These are phyloP conservation scores for Epinephelus malabaricus DNA, from an alignment of 2,797 vertebrate genomes.

Conservation along the genomic window DNA sequence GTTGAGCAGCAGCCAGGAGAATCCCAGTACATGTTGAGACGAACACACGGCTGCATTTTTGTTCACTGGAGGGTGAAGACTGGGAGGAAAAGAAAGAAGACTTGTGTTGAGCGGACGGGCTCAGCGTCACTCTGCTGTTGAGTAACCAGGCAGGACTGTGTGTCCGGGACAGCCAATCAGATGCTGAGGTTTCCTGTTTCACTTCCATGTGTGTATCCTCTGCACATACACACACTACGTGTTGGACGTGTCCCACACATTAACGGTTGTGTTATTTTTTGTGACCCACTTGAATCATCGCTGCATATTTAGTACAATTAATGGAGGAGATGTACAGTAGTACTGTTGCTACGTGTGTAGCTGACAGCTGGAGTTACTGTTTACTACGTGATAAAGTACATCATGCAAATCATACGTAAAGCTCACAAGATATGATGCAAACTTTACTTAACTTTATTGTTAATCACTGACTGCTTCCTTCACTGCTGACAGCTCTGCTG, in stretches of 20 bases:
- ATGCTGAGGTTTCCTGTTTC: conserved; percentile 43
- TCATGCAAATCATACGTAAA: background rate
- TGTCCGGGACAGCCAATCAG: conserved; percentile 48
- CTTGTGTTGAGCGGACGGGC: conserved; percentile 15
- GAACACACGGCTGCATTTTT: conserved; percentile 27
- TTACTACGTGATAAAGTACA: background rate
- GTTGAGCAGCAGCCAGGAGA: background rate
- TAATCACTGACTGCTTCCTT: background rate
- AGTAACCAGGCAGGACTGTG: conserved; percentile 4
- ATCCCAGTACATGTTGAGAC: background rate
- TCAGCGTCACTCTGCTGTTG: background rate
- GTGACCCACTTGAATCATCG: background rate
- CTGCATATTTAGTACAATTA: background rate
- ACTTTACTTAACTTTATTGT: background rate
- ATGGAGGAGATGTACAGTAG: background rate
- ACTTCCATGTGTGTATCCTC: conserved; percentile 10
- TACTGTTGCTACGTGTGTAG: background rate
- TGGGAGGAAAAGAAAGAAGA: conserved; percentile 28
- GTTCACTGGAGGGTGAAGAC: conserved; percentile 17
- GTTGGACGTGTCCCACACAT: conserved; percentile 27
- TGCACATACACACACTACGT: conserved; percentile 4
- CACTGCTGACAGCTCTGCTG: background rate
- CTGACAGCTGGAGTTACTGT: background rate
- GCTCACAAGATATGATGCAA: conserved; percentile 1
- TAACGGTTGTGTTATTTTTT: background rate